These are phyloP conservation scores for Scaptomyza parva DNA, from an alignment of 2,888 invertebrate species.

Conservation along the genomic window DNA sequence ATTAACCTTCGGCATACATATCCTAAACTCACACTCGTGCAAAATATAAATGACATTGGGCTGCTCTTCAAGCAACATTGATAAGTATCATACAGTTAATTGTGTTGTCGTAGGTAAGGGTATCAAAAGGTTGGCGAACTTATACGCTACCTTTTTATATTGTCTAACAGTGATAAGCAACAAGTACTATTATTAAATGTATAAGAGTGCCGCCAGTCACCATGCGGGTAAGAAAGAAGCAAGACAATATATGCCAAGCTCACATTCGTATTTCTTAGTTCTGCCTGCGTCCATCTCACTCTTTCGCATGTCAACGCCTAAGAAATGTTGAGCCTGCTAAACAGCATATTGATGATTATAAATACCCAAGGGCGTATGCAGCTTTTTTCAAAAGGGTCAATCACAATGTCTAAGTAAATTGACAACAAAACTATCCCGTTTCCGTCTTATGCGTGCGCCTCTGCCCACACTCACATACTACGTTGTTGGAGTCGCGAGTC, in stretches of 20 bases:
- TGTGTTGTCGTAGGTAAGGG: neutral
- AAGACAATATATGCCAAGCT: neutral
- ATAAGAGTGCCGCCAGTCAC: neutral
- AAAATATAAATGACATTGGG: neutral
- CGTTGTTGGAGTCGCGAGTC: slow-evolving; percentile 2
- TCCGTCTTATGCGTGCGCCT: neutral
- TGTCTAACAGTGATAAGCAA: neutral
- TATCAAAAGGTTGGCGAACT: neutral
- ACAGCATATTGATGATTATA: neutral
- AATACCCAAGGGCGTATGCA: neutral
- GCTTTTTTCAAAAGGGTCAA: neutral
- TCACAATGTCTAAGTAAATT: neutral
- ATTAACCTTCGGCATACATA: neutral
- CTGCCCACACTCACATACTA: neutral
- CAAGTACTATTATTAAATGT: neutral
- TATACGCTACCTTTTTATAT: neutral
- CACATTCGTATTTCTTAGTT: neutral
- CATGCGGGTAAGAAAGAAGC: neutral
- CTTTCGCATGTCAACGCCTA: neutral
- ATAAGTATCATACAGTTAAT: neutral
- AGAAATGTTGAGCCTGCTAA: neutral
- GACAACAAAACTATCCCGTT: neutral
- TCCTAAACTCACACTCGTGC: neutral
- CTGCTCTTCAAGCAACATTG: neutral
- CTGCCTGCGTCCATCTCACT: neutral